phyloP scores from a whole-genome alignment of 2,113 vertebrate genomes.

The Synodontis membranacea region DNA sequence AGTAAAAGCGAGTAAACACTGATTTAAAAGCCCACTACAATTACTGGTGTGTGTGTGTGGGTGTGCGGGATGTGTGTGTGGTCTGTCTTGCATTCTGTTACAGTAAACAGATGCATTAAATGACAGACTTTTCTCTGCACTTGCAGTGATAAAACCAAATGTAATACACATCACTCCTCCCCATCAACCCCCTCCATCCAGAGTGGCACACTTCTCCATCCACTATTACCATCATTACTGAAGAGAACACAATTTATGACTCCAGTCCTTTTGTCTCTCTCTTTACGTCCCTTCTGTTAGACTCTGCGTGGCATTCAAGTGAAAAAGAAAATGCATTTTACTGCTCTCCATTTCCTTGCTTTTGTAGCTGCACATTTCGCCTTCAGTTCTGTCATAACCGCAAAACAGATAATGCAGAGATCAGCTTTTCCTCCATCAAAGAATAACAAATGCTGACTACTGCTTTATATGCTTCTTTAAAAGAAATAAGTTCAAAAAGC shows the following conservation, averaged over 20 bases:
- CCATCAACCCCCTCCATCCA: conserved; percentile 51
- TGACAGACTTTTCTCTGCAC: conserved; percentile 25
- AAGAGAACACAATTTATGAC: conserved; percentile 66
- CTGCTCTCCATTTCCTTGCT: conserved; percentile 6
- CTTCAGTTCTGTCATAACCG: conserved; percentile 9
- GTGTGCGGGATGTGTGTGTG: conserved; percentile 23
- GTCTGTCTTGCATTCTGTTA: conserved; percentile 34
- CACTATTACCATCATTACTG: conserved; percentile 60
- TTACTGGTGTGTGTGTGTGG: conserved; percentile 36
- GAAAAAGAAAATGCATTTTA: conserved; percentile 28
- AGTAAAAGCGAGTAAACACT: conserved; percentile 38
- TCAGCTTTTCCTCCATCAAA: not conserved
- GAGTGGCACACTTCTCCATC: conserved; percentile 44
- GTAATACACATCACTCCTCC: conserved; percentile 68
- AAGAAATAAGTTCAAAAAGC: not conserved
- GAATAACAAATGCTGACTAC: not conserved
- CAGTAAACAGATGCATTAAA: conserved; percentile 43
- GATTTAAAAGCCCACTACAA: conserved; percentile 44
- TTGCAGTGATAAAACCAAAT: conserved; percentile 52
- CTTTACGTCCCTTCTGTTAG: conserved; percentile 36
- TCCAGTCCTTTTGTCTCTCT: conserved; percentile 11
- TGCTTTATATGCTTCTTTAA: not conserved
- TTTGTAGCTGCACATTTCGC: conserved; percentile 8
- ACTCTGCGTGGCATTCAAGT: conserved; percentile 28
- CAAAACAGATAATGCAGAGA: not conserved